These are phyloP conservation scores for Plotosus lineatus DNA, from an alignment of 2,113 vertebrate genomes.

Conservation along the genomic window DNA sequence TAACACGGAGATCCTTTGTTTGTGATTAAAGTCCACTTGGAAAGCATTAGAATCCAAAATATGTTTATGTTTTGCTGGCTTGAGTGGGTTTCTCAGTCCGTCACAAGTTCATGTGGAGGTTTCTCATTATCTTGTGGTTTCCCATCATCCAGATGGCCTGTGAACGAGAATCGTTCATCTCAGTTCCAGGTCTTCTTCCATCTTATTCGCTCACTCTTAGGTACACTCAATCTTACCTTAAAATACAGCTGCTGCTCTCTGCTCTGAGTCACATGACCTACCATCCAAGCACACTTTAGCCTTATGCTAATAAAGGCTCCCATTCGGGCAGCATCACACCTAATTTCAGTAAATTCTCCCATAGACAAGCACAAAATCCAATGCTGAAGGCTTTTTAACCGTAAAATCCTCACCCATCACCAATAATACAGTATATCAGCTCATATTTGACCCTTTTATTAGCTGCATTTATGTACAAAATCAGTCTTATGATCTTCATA, in stretches of 20 bases:
- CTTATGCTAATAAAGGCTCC: background rate
- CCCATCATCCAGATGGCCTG: conserved; percentile 31
- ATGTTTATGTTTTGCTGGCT: conserved; percentile 64
- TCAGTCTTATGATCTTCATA: conserved; percentile 52
- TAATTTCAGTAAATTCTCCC: background rate
- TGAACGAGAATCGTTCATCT: conserved; percentile 27
- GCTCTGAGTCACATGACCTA: background rate
- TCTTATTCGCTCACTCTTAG: background rate
- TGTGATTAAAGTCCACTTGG: conserved; percentile 68
- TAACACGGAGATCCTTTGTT: conserved; percentile 66
- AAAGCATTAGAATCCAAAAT: conserved; percentile 66
- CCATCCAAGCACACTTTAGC: background rate
- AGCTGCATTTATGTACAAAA: conserved; percentile 7
- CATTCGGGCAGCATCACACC: background rate
- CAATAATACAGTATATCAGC: conserved; percentile 9
- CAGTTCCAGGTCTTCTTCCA: background rate
- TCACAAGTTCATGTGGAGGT: conserved; percentile 58
- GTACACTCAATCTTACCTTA: background rate
- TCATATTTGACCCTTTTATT: conserved; percentile 3
- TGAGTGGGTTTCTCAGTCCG: conserved; percentile 47
- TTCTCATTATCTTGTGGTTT: conserved; percentile 28
- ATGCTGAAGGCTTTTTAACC: background rate
- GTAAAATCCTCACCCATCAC: background rate
- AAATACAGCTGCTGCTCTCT: background rate
- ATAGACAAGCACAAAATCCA: background rate